Evolutionary conservation across 2,797 vertebrate species (phyloP).

Genomic region (Micromesistius poutassou): DNA sequence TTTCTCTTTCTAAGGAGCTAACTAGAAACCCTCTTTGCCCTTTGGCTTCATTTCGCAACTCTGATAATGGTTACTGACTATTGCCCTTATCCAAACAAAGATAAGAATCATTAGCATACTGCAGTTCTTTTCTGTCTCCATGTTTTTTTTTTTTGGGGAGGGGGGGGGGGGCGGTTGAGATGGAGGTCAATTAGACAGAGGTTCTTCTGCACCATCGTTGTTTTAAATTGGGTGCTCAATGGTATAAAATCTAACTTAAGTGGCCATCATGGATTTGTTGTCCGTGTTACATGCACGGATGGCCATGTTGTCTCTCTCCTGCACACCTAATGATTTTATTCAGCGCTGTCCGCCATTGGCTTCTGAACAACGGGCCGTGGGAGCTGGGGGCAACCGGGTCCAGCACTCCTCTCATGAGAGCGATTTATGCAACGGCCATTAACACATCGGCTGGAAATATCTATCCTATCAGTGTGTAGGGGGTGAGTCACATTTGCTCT

Average conservation of each 20-base stretch:
- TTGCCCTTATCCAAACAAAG: not conserved
- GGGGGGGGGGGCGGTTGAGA: not conserved
- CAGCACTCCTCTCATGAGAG: slow-evolving; percentile 56
- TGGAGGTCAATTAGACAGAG: not conserved
- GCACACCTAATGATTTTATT: slow-evolving; percentile 17
- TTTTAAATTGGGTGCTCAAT: not conserved
- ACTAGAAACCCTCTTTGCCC: not conserved
- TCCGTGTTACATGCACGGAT: slow-evolving; percentile 5
- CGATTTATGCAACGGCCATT: slow-evolving; percentile 71
- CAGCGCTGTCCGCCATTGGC: slow-evolving; percentile 34
- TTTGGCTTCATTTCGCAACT: not conserved
- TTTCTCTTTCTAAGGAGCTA: not conserved
- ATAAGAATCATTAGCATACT: slow-evolving; percentile 3
- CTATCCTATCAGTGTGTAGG: not conserved
- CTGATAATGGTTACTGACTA: slow-evolving; percentile 3
- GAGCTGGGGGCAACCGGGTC: slow-evolving; percentile 60
- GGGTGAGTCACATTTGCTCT: not conserved
- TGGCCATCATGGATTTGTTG: not conserved
- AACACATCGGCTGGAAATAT: slow-evolving; percentile 40
- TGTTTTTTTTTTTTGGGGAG: not conserved
- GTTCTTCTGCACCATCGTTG: not conserved
- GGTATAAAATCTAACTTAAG: not conserved
- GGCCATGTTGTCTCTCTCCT: slow-evolving; percentile 28
- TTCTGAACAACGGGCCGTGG: slow-evolving; percentile 63
- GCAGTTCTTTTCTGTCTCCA: not conserved